phyloP scores from a whole-genome alignment of 1,140 invertebrate genomes.

The Pinna nobilis region DNA sequence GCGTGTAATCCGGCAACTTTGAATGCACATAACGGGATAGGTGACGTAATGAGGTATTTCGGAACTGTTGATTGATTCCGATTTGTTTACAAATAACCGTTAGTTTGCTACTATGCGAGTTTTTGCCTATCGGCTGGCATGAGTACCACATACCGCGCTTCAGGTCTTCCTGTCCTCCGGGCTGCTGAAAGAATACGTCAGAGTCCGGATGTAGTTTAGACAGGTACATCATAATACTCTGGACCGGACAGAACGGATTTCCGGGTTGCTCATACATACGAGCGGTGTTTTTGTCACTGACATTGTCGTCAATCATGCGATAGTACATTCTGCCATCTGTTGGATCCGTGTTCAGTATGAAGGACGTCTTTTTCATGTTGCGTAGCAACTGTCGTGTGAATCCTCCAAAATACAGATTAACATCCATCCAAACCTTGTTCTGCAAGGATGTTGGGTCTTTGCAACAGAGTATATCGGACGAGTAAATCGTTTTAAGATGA shows the following conservation, averaged over 20 bases:
- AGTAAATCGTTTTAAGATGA: constrained; percentile 21
- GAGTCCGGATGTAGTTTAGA: constrained; percentile 28
- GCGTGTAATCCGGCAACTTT: constrained; percentile 25
- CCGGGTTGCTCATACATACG: constrained; percentile 42
- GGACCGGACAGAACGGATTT: constrained; percentile 31
- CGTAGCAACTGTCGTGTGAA: constrained; percentile 30
- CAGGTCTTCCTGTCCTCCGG: constrained; percentile 11
- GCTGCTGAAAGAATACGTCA: constrained; percentile 41
- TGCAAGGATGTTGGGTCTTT: constrained; percentile 26
- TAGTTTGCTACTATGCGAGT: constrained; percentile 36
- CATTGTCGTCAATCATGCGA: constrained; percentile 23
- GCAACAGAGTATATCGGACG: neutral
- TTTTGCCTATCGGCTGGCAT: constrained; percentile 36
- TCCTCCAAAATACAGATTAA: constrained; percentile 42
- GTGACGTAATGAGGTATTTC: constrained; percentile 30
- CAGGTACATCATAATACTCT: constrained; percentile 25
- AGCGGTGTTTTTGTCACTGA: constrained; percentile 13
- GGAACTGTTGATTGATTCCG: constrained; percentile 32
- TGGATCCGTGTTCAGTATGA: constrained; percentile 19
- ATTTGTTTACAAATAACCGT: constrained; percentile 26
- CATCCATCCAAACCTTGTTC: constrained; percentile 44
- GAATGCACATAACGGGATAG: constrained; percentile 18
- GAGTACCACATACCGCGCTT: constrained; percentile 23
- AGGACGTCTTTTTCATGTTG: constrained; percentile 35
- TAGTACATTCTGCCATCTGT: constrained; percentile 29